phyloP scores from a whole-genome alignment of 2,113 vertebrate genomes.

The Hirundichthys speculiger region DNA sequence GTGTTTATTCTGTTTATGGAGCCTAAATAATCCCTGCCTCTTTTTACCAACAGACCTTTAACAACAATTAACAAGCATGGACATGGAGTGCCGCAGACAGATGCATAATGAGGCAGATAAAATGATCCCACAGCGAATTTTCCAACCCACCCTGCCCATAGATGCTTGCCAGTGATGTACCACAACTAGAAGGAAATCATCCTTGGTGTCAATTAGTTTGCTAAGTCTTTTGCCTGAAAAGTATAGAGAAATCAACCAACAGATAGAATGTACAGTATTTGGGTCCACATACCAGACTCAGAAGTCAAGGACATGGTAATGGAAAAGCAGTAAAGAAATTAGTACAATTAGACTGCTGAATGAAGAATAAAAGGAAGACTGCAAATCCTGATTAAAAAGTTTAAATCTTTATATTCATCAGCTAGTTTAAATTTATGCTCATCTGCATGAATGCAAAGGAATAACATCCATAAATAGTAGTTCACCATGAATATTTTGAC shows the following conservation, averaged over 20 bases:
- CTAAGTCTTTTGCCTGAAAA: constrained; percentile 26
- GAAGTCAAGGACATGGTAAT: too few relatives aligned
- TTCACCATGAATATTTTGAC: too few relatives aligned
- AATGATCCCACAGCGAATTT: constrained; percentile 70
- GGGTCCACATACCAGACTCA: too few relatives aligned
- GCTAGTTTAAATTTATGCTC: too few relatives aligned
- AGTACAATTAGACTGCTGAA: too few relatives aligned
- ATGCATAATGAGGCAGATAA: constrained; percentile 77
- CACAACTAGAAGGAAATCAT: constrained; percentile 44
- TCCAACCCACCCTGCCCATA: constrained; percentile 38
- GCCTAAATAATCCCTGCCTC: constrained; percentile 81
- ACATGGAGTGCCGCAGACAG: constrained; percentile 68
- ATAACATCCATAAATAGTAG: too few relatives aligned
- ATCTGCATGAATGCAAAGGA: too few relatives aligned
- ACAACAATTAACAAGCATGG: constrained; percentile 81
- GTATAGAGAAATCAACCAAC: neutral
- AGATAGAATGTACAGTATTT: too few relatives aligned
- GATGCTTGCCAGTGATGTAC: constrained; percentile 39
- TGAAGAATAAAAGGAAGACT: too few relatives aligned
- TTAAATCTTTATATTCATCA: too few relatives aligned
- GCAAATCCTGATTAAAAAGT: too few relatives aligned
- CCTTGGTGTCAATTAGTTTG: constrained; percentile 41
- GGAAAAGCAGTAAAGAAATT: too few relatives aligned
- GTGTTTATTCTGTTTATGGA: constrained; percentile 82
- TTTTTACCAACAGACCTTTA: constrained; percentile 81